Conservation (phyloP, 2,797 vertebrate species). For the Coregonus sp. region DNA sequence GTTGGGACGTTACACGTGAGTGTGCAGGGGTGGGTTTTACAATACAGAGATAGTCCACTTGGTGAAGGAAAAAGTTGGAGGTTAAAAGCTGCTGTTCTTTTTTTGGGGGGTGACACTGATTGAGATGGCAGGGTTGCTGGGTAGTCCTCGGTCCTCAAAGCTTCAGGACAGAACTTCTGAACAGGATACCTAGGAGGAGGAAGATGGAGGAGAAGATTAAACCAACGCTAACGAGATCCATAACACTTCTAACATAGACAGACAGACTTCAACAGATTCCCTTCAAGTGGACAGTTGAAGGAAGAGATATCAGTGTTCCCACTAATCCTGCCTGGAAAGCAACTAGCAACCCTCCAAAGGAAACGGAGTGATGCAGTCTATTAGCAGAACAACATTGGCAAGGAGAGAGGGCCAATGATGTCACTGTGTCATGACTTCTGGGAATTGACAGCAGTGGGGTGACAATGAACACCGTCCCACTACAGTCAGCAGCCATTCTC, state of each 20-base stretch:
- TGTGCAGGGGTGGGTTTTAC: conserved; percentile 2
- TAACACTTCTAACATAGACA: conserved; percentile 22
- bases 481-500: conserved; percentile 58
- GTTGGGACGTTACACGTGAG: not conserved
- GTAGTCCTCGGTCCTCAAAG: not conserved
- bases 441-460: conserved; percentile 53
- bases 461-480: conserved; percentile 41
- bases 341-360: conserved; percentile 14
- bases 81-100: not conserved
- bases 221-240: conserved; percentile 5
- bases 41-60: too few relatives aligned
- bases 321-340: conserved; percentile 16
- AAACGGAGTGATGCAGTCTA: conserved; percentile 1
- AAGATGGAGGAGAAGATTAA: not conserved
- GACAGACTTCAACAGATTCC: conserved; percentile 35
- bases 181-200: conserved; percentile 52
- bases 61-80: not conserved
- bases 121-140: not conserved
- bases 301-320: conserved; percentile 12
- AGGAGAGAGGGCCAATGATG: conserved; percentile 39
- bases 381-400: conserved; percentile 22
- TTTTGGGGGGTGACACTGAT: too few relatives aligned
- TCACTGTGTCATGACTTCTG: conserved; percentile 65
- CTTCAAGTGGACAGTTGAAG: conserved; percentile 24
- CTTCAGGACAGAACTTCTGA: conserved; percentile 38